Evolutionary conservation across 2,113 vertebrate genomes (phyloP).

Genomic region (Lethenteron camtschaticum): DNA sequence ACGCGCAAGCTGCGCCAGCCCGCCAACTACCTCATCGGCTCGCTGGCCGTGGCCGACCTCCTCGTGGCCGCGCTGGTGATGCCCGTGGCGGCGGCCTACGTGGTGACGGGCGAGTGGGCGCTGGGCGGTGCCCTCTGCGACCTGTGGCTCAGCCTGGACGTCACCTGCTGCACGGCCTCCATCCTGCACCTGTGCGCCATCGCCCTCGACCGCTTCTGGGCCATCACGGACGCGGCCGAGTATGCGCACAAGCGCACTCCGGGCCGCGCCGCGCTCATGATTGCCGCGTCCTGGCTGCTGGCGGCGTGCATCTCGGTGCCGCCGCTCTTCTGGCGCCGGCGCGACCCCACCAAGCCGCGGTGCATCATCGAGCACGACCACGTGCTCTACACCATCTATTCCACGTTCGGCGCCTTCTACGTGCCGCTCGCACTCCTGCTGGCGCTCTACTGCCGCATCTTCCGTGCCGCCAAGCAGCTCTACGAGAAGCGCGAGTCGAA

Average conservation of each 20-base stretch:
- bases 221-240: slow-evolving; percentile 2
- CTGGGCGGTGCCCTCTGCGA: slow-evolving; percentile 1
- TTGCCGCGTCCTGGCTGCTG: not conserved
- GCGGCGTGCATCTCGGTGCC: not conserved
- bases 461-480: not conserved
- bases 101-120: not conserved
- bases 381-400: slow-evolving; percentile 1
- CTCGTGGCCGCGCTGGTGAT: not conserved
- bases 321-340: not conserved
- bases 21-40: slow-evolving; percentile 2
- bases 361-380: not conserved
- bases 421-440: slow-evolving; percentile 1
- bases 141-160: slow-evolving; percentile 1
- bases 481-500: not conserved
- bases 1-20: slow-evolving; percentile 6
- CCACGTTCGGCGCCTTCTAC: slow-evolving; percentile 1
- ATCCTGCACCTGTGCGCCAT: slow-evolving; percentile 5
- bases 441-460: slow-evolving; percentile 3
- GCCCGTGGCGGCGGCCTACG: not conserved
- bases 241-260: slow-evolving; percentile 2
- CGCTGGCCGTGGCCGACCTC: not conserved
- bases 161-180: not conserved
- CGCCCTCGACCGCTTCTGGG: slow-evolving; percentile 3
- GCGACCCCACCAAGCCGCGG: not conserved
- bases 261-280: not conserved